Evolutionary conservation across 2,888 invertebrate genomes (phyloP), one percentile per base, ranked within the genome.

Genomic region (Ypsolopha scabrella): DNA sequence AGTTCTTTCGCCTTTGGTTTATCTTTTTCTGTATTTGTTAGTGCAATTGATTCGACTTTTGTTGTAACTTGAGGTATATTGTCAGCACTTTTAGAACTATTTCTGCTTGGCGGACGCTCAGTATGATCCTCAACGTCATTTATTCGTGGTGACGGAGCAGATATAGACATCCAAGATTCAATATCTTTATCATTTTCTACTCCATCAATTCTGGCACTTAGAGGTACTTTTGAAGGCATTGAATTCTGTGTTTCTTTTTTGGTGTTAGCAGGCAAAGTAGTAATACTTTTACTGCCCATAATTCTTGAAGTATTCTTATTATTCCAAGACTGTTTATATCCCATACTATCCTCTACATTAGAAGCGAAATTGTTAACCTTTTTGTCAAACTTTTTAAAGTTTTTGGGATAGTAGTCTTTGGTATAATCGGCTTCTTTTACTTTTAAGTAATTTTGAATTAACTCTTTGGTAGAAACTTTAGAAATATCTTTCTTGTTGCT

Each of bases 91-190:
- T 43, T 43, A 24, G 43, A 43, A 9, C 43, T 24, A 43, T 24
- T 43, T 14, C 43, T 43, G 43, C 43, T 43, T 14, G 43, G 37
- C 7, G n/a, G 13, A 38, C 6, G 11, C 6, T n/a, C 13, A 35
- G 7, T 35, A 9, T 7, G 36, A 43, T 50, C 6, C 14, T 50
- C 35, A 51, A 68, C 56, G 41, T 79, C 75, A 13, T 70, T 52
- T 35, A 68, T 47, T 57, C 76, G 70, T 4, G 87, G 83, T 7
- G 82, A 77, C 10, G 78, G 70, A n/a, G 72, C 74, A 4, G 81
- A 71, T 10, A 85, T 57, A 1, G 87, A 86, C 78, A 87, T 82
- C 87, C 87, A 87, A 0, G 87, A 87, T 57, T 83, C 86, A 36
- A 87, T 67, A 53, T 87, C 87, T 67, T 76, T 82, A 50, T 87